Percentiles rank a stretch among this genome's conserved stretches.
Evolutionary conservation across 2,113 vertebrate species (phyloP).

Genomic region (Channa maculata): DNA sequence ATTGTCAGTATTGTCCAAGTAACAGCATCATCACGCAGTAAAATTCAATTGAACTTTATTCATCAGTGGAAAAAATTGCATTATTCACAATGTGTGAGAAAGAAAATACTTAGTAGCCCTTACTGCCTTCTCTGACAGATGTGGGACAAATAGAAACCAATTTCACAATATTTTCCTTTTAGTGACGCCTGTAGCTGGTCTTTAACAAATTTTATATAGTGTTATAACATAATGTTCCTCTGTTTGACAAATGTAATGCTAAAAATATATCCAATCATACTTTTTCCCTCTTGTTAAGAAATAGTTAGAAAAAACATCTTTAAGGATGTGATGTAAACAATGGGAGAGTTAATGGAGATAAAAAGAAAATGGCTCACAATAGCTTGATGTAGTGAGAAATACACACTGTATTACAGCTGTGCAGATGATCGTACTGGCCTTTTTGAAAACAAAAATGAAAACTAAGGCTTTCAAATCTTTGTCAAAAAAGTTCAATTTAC

Average conservation of each 20-base stretch:
- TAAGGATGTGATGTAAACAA: background rate
- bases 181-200: constrained; percentile 12
- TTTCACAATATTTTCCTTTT: constrained; percentile 13
- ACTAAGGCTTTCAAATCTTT: background rate
- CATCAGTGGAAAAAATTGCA: background rate
- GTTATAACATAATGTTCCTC: constrained; percentile 22
- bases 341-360: background rate
- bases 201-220: constrained; percentile 7
- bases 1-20: too few relatives aligned
- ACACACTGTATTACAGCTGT: background rate
- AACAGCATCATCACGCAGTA: background rate
- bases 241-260: constrained; percentile 53
- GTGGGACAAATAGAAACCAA: constrained; percentile 17
- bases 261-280: constrained; percentile 69
- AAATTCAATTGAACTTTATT: constrained; percentile 38
- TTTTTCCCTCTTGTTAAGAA: constrained; percentile 47
- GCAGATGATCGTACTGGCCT: background rate
- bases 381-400: background rate
- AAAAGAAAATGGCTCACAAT: background rate
- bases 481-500: too few relatives aligned
- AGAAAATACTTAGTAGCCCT: constrained; percentile 15
- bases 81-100: background rate
- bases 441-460: background rate
- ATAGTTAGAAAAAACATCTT: constrained; percentile 68
- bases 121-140: constrained; percentile 23